Evolutionary conservation across 37 sponge, comb jelly and placozoan genomes (phyloP).

Genomic region (Lycopodina hypogea): DNA sequence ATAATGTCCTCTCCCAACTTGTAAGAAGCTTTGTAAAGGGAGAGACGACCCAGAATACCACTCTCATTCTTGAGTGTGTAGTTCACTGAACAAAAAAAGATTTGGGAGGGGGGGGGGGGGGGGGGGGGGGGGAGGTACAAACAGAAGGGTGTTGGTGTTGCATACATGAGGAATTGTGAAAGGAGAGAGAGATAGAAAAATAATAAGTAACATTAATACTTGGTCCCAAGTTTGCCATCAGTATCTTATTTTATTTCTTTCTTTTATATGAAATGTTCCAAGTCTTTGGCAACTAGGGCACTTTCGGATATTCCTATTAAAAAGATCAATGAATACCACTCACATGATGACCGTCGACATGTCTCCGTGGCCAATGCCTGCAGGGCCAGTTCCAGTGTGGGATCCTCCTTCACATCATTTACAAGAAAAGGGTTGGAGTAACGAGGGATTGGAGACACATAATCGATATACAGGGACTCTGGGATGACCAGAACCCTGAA

Average conservation of each 20-base stretch:
- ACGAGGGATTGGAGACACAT: conserved; percentile 21
- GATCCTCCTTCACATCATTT: conserved; percentile 35
- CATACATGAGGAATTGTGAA: too few relatives aligned
- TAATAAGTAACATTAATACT: not conserved
- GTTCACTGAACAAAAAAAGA: conserved; percentile 41
- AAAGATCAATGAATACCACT: too few relatives aligned
- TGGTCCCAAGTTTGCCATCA: too few relatives aligned
- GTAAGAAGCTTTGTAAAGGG: conserved; percentile 65
- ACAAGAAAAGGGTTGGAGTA: conserved; percentile 53
- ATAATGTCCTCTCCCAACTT: conserved; percentile 83
- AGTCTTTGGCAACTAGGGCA: too few relatives aligned
- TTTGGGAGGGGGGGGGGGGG: too few relatives aligned
- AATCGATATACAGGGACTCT: conserved; percentile 10
- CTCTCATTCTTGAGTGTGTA: conserved; percentile 60
- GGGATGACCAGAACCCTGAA: conserved; percentile 77
- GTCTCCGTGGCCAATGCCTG: conserved; percentile 58
- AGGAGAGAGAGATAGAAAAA: not conserved
- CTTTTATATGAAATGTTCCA: too few relatives aligned
- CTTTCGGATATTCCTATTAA: too few relatives aligned
- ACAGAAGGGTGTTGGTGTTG: not conserved
- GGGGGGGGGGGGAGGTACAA: not conserved
- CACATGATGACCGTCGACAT: conserved; percentile 44
- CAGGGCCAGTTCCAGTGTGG: conserved; percentile 51
- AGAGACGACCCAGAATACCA: conserved; percentile 57
- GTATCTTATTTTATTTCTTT: too few relatives aligned